Conservation (phyloP, 2,797 vertebrate genomes). For the Taeniopygia guttata region DNA sequence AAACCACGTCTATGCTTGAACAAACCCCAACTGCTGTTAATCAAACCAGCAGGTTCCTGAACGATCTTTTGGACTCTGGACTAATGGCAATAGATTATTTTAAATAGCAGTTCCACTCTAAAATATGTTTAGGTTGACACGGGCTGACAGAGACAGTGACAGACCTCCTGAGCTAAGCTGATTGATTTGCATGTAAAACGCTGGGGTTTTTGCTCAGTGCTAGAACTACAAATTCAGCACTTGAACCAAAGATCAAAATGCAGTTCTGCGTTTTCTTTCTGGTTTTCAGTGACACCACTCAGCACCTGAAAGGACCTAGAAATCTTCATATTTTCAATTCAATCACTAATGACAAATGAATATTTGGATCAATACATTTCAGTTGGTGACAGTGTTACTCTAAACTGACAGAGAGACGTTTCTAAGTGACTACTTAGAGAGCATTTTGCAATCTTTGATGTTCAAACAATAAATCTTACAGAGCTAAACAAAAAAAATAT, state of each 20-base stretch:
- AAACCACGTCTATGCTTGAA: conserved; percentile 37
- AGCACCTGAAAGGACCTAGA: not conserved
- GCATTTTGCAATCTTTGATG: not conserved
- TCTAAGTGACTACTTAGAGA: not conserved
- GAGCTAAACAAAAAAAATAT: not conserved
- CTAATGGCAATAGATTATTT: conserved; percentile 43
- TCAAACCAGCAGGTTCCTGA: conserved; percentile 58
- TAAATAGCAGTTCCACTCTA: conserved; percentile 5
- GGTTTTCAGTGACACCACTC: not conserved
- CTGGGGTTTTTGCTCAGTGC: not conserved
- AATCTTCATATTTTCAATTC: not conserved
- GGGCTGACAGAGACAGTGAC: not conserved
- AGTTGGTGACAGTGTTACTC: fast-evolving
- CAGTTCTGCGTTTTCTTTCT: not conserved
- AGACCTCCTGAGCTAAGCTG: conserved; percentile 2
- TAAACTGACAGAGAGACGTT: not conserved
- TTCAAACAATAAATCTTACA: not conserved
- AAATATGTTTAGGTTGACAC: conserved; percentile 34
- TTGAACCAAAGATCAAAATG: not conserved
- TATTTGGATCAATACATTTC: not conserved
- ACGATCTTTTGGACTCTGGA: not conserved
- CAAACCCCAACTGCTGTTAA: conserved; percentile 46
- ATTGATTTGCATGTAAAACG: not conserved
- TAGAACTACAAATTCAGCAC: not conserved
- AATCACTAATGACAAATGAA: not conserved